Conservation (phyloP, 2,113 vertebrate genomes). For the Tupaia chinensis region DNA sequence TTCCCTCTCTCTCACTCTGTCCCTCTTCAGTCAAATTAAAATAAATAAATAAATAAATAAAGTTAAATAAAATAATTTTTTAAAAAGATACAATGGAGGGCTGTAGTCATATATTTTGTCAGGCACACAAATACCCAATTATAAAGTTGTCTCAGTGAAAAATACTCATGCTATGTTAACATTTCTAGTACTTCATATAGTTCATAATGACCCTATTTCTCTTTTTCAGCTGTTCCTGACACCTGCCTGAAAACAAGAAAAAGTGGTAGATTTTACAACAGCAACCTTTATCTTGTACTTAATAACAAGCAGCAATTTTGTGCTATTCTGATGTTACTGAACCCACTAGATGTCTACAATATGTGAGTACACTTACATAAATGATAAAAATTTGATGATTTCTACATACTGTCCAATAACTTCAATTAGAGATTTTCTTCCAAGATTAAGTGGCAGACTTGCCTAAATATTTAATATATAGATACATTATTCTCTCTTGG, state of each 20-base stretch:
- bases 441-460: not conserved
- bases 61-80: too few species aligned
- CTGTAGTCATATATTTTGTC: not conserved
- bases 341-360: not conserved
- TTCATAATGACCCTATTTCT: not conserved
- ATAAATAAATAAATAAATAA: too few species aligned
- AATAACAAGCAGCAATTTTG: not conserved
- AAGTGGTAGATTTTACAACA: not conserved
- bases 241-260: not conserved
- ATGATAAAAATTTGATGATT: not conserved
- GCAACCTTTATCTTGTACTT: not conserved
- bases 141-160: constrained; percentile 34
- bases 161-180: not conserved
- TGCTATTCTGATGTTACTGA: not conserved
- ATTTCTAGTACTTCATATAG: constrained; percentile 18
- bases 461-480: constrained; percentile 15
- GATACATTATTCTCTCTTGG: not conserved
- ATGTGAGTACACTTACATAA: not conserved
- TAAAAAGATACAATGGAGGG: not conserved
- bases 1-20: too few species aligned
- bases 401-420: constrained; percentile 8
- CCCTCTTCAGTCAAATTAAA: too few species aligned
- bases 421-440: constrained; percentile 36
- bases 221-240: not conserved
- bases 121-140: not conserved